Percentiles rank a stretch among this genome's conserved stretches.
Evolutionary conservation across 2,797 vertebrate genomes (phyloP).

Genomic region (Zalophus californianus): DNA sequence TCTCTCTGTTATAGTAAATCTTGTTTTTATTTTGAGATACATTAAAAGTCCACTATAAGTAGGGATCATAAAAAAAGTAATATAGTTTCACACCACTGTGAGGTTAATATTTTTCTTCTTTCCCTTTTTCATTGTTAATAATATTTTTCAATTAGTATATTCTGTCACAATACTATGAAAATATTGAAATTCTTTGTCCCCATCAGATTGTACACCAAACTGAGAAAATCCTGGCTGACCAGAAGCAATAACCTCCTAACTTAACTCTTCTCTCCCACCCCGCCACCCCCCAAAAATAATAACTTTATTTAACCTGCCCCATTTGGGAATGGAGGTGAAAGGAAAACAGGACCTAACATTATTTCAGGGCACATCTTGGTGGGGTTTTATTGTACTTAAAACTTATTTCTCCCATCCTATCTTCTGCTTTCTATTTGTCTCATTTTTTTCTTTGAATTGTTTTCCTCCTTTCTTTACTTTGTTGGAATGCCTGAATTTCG

Average conservation of each 20-base stretch:
- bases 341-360: not conserved
- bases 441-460: not conserved
- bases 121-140: not conserved
- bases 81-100: not conserved
- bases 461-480: not conserved
- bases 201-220: not conserved
- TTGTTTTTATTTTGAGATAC: not conserved
- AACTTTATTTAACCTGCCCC: not conserved
- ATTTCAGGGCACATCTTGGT: not conserved
- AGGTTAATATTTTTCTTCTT: not conserved
- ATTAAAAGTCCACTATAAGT: not conserved
- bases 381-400: not conserved
- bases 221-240: not conserved
- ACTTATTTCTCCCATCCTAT: not conserved
- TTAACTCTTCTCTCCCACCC: not conserved
- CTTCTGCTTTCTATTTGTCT: not conserved
- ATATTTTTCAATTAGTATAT: not conserved
- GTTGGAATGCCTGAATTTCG: not conserved
- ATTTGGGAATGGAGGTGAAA: not conserved
- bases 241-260: not conserved
- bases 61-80: not conserved
- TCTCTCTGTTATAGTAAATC: not conserved
- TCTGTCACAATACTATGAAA: not conserved
- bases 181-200: not conserved
- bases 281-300: not conserved